phyloP scores from a whole-genome alignment of 2,113 vertebrate genomes.

The Xiphorhynchus elegans region DNA sequence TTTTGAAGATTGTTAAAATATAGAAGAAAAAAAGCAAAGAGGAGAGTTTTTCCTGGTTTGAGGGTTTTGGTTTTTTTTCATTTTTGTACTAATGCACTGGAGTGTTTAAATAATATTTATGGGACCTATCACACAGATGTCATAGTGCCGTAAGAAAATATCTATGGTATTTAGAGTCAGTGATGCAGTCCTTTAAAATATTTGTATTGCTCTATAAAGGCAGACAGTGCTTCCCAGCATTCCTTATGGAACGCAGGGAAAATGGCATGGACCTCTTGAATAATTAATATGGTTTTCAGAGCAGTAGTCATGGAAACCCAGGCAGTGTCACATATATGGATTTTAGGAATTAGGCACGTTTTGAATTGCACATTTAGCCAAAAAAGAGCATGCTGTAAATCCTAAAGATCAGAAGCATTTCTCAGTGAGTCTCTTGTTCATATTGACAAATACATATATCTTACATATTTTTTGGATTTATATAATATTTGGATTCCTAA shows the following conservation, averaged over 20 bases:
- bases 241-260: slow-evolving; percentile 74
- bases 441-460: neutral
- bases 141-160: slow-evolving; percentile 54
- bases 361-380: slow-evolving; percentile 74
- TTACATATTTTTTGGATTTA: neutral
- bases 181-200: slow-evolving; percentile 69
- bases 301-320: slow-evolving; percentile 82
- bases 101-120: slow-evolving; percentile 65
- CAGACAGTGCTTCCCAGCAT: slow-evolving; percentile 68
- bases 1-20: slow-evolving; percentile 35
- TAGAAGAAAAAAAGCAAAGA: neutral
- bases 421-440: neutral
- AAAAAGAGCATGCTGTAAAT: slow-evolving; percentile 55
- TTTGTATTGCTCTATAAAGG: slow-evolving; percentile 59
- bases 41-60: neutral
- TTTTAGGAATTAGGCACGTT: slow-evolving; percentile 79
- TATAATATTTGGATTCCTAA: neutral
- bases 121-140: slow-evolving; percentile 35
- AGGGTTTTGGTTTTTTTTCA: neutral
- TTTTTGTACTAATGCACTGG: neutral
- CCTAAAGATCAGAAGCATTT: slow-evolving; percentile 31
- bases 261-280: slow-evolving; percentile 80
- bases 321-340: slow-evolving; percentile 76
- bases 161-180: slow-evolving; percentile 61
- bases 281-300: slow-evolving; percentile 84